Evolutionary conservation across 2,888 invertebrate genomes (phyloP).

Genomic region (Apamea anceps): DNA sequence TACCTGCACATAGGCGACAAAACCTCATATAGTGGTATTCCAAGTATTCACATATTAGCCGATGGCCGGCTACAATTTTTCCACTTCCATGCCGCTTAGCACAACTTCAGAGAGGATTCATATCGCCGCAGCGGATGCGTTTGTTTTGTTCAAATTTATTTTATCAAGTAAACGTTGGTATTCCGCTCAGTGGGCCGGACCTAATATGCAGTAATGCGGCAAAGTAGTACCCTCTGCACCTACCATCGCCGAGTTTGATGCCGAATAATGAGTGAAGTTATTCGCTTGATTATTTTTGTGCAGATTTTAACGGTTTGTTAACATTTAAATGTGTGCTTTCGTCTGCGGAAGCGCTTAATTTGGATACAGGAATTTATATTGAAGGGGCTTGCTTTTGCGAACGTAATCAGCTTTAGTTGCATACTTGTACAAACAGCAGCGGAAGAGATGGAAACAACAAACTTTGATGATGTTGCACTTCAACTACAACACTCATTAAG

Average conservation of each 20-base stretch:
- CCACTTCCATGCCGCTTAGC: constrained; percentile 88
- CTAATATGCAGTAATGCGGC: constrained; percentile 86
- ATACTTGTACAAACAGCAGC: constrained; percentile 39
- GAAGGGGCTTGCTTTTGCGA: constrained; percentile 28
- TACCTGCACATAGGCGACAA: constrained; percentile 65
- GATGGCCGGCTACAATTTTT: constrained; percentile 83
- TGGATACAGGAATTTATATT: constrained; percentile 56
- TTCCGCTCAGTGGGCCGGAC: constrained; percentile 84
- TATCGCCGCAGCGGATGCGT: constrained; percentile 88
- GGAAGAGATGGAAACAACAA: constrained; percentile 37
- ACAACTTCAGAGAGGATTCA: constrained; percentile 89
- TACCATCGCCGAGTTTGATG: constrained; percentile 73
- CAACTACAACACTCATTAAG: constrained; percentile 20
- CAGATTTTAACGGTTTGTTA: constrained; percentile 74
- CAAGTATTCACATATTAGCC: constrained; percentile 88
- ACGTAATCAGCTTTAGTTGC: constrained; percentile 42
- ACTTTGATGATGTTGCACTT: constrained; percentile 46
- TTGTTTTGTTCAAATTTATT: constrained; percentile 90
- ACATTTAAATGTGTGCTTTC: constrained; percentile 73
- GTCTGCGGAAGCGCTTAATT: constrained; percentile 63
- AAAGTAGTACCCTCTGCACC: constrained; percentile 67
- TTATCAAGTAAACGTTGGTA: constrained; percentile 89
- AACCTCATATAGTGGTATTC: constrained; percentile 81
- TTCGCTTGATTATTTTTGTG: constrained; percentile 85
- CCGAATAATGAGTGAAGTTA: constrained; percentile 85